Base-by-base conservation (phyloP, 2,797 vertebrate species). In the Lagodon rhomboides region DNA sequence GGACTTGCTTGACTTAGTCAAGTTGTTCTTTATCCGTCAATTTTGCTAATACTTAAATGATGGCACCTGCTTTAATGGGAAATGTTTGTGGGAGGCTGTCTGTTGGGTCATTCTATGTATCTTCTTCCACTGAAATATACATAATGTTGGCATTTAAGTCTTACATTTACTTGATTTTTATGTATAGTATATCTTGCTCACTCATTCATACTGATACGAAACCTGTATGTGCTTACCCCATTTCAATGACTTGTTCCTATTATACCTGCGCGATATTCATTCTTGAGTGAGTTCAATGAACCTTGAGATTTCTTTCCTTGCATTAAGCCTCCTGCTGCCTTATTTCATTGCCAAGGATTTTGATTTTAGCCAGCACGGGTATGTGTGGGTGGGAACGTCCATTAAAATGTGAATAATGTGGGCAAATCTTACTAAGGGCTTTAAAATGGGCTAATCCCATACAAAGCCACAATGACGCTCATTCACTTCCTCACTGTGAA, bases 381-480 rank as follows among this genome's bases (percentile, higher is more conserved):
- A 72, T 70, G 79, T 83, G 85, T 86, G 80, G 75, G 83, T 86
- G 83, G 79, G 90, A 91, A 90, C 89, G 87, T 87, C 87, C 77
- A 85, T 82, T 89, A 91, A 91, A 91, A 93, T 92, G 90, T 86
- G 89, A 93, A 92, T 90, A 89, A 92, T 93, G 92, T 92, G 83
- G 82, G 70, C 90, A 92, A 93, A 90, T 92, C 93, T 91, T 86
- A 85, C 73, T 92, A 90, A 92, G 88, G 87, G 92, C 90, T 94
- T 94, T 94, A 92, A 94, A 94, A 91, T 92, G 88, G 90, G 90
- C 89, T 94, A 93, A 94, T 94, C 91, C 88, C 75, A 73, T 53
- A 70, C 85, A 91, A 87, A 89, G 82, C 89, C 86, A 93, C 93
- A 92, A 92, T 94, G 89, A 90, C 66, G 87, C 86, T 90, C 71